Base-by-base conservation (phyloP, 2,113 vertebrate genomes). In the Cephalopterus ornatus region DNA sequence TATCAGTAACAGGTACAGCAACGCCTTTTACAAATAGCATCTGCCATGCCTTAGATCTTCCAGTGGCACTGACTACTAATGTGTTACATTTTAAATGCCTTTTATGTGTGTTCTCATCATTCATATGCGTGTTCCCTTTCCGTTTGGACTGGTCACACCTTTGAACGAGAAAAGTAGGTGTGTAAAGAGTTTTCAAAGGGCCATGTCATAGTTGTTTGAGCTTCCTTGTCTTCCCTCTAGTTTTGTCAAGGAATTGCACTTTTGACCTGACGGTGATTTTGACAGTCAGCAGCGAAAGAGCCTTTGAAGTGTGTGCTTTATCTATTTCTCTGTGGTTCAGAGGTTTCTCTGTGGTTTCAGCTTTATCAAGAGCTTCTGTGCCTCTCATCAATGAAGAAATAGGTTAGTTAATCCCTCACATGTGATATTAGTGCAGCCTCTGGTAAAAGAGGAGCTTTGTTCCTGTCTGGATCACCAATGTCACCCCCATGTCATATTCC, bases 1-100 rank as follows among this genome's bases (percentile, higher is more conserved):
- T 92, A 97, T 99, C 92, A 98, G 98, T 78, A 98, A 98, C 95
- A 98, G 99, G 99, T 99, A 87, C 50, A 85, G 56, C 55, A 85
- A 58, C 14, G 33, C 11, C 35, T 52, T 5, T 93, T 39, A 16
- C 62, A 80, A 46, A 77, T 58, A 71, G 11, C 35, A 9, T 59
- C 30, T 82, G 75, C 37, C 32, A 49, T 53, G 11, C 11, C n/a
- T 80, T 35, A 8, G n/a, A 23, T 62, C 22, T 56, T 49, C 15
- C 33, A 67, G 7, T 37, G 62, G 26, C 1, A 1, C 20, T 53
- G 20, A 71, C 11, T 83, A 41, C 14, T 52, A 5, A 27, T 35
- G 3, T 59, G 11, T 30, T 52, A 1, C 32, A 12, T 77, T 88
- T 88, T 44, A 67, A 93, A 80, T 65, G 26, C 10, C 41, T 88